Evolutionary conservation across 2,797 vertebrate species (phyloP).

Genomic region (Cetoscarus ocellatus): DNA sequence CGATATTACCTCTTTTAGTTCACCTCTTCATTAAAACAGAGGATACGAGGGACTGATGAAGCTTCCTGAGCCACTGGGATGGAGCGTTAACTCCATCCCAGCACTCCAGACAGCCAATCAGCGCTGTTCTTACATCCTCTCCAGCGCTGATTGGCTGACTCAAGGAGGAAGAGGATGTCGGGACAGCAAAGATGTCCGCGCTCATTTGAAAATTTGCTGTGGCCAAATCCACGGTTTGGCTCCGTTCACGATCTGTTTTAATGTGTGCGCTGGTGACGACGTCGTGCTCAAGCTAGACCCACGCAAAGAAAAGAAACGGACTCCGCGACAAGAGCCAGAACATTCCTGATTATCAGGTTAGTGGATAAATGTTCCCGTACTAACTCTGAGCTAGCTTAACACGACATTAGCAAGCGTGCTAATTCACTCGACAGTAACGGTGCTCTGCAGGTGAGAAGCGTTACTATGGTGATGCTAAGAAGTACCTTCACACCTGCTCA

Average conservation of each 20-base stretch:
- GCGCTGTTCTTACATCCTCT: background rate
- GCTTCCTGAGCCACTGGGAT: too few species aligned
- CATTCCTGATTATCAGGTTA: conserved; percentile 86
- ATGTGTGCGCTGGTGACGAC: conserved; percentile 40
- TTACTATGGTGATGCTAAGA: conserved; percentile 12
- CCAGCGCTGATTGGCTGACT: conserved; percentile 69
- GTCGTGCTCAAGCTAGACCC: conserved; percentile 41
- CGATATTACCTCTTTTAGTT: too few species aligned
- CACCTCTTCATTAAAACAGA: too few species aligned
- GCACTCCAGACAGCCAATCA: conserved; percentile 24
- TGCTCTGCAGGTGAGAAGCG: too few species aligned
- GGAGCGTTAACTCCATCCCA: too few species aligned
- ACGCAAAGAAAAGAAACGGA: conserved; percentile 67
- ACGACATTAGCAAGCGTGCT: conserved; percentile 55
- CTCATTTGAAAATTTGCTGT: conserved; percentile 85
- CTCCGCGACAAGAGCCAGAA: conserved; percentile 80
- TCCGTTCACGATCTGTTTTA: conserved; percentile 37
- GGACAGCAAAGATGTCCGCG: conserved; percentile 92
- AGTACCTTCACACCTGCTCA: background rate
- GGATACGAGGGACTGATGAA: too few species aligned
- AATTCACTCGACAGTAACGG: conserved; percentile 8
- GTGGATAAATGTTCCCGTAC: conserved; percentile 12
- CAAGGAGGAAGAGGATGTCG: conserved; percentile 78
- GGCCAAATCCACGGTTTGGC: conserved; percentile 30
- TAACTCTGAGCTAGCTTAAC: conserved; percentile 48